A percentile compares a stretch with the other conserved stretches of the same genome.
Conservation (phyloP, 2,113 vertebrate species). For the Himantopus leucocephalus region DNA sequence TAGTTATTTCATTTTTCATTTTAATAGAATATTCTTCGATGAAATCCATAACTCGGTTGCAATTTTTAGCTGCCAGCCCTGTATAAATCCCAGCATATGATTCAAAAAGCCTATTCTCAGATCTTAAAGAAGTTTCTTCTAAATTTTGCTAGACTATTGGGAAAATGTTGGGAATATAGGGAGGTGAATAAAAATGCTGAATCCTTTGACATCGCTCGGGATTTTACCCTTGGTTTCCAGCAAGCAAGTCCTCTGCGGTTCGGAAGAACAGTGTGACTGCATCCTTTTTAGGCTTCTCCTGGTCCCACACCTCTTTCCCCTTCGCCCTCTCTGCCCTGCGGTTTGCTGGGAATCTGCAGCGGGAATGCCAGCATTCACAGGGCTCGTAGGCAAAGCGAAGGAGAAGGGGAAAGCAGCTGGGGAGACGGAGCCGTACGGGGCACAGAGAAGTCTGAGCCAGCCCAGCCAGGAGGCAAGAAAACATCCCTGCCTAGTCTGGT, state of each 20-base stretch:
- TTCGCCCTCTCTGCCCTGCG: neutral
- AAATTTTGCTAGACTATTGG: neutral
- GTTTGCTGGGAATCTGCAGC: neutral
- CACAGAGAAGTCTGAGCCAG: neutral
- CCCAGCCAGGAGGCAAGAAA: neutral
- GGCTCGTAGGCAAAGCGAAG: neutral
- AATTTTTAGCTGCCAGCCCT: neutral
- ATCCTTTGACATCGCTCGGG: neutral
- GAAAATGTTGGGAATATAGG: neutral
- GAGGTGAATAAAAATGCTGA: neutral
- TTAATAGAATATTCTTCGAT: conserved; percentile 28
- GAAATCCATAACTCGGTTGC: conserved; percentile 12
- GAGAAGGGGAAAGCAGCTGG: neutral
- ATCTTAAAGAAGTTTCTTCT: neutral
- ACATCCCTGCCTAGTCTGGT: neutral
- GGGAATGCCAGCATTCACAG: accelerated
- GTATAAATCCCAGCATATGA: neutral
- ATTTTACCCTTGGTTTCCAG: neutral
- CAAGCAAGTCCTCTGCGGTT: neutral
- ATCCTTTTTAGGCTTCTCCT: neutral
- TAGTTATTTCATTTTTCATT: conserved; percentile 27
- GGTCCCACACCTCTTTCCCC: neutral
- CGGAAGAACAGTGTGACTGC: neutral
- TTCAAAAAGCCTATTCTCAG: neutral
- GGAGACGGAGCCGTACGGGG: accelerated